phyloP scores from a whole-genome alignment of 2,888 invertebrate species.

The Elysia crispata region DNA sequence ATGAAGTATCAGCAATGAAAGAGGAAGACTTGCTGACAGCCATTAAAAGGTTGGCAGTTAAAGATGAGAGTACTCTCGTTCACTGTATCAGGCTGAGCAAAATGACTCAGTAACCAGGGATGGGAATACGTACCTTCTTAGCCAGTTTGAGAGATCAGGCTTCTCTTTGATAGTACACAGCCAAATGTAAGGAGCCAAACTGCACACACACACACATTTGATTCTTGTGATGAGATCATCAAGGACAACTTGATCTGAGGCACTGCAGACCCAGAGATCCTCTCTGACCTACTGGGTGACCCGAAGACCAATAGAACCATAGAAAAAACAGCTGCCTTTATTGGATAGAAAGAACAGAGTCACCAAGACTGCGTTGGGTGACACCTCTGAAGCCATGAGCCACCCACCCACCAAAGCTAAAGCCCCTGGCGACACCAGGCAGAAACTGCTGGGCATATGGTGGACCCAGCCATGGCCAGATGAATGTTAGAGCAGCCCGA shows the following conservation, averaged over 20 bases:
- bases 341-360: slow-evolving; percentile 45
- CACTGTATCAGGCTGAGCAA: too few species aligned
- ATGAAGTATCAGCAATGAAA: not conserved
- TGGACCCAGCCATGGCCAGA: not conserved
- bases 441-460: not conserved
- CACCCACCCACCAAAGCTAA: slow-evolving; percentile 1
- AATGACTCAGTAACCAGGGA: too few species aligned
- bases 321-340: slow-evolving; percentile 47
- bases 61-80: not conserved
- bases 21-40: too few species aligned
- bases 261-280: slow-evolving; percentile 44
- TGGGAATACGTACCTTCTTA: too few species aligned
- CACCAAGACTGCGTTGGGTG: slow-evolving; percentile 53
- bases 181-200: too few species aligned
- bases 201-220: slow-evolving; percentile 42
- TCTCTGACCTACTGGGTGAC: slow-evolving; percentile 36
- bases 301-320: slow-evolving; percentile 47
- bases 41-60: not conserved
- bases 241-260: slow-evolving; percentile 50
- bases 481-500: not conserved
- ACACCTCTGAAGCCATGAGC: slow-evolving; percentile 44
- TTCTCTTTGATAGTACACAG: too few species aligned
- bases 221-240: slow-evolving; percentile 51
- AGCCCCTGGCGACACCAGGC: not conserved
- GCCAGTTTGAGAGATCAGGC: too few species aligned